These are phyloP conservation scores for Heliconius cydno DNA, from an alignment of 2,888 invertebrate species.

Conservation along the genomic window DNA sequence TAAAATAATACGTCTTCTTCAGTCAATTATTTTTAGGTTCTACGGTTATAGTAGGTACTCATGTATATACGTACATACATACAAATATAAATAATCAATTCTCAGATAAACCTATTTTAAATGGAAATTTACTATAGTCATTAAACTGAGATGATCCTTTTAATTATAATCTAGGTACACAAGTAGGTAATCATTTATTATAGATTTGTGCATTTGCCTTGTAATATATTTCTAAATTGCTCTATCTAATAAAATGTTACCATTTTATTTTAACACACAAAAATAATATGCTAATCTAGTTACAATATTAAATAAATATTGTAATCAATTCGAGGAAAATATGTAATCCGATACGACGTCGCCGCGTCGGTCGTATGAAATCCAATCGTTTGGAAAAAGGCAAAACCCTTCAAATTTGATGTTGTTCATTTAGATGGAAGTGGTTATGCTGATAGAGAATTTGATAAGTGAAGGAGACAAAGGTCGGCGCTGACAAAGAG, in stretches of 20 bases:
- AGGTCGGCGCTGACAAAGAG: slow-evolving; percentile 70
- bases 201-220: no score
- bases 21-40: slow-evolving; percentile 6
- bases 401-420: slow-evolving; percentile 57
- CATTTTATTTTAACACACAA: neutral
- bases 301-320: slow-evolving; percentile 19
- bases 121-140: neutral
- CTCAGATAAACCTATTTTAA: no score
- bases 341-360: slow-evolving; percentile 40
- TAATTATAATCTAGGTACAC: no score
- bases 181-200: no score
- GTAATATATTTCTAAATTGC: no score
- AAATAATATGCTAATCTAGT: neutral
- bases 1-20: slow-evolving; percentile 37
- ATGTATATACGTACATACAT: neutral
- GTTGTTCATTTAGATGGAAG: slow-evolving; percentile 63
- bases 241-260: neutral
- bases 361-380: slow-evolving; percentile 44
- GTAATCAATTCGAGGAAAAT: slow-evolving; percentile 16
- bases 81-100: neutral
- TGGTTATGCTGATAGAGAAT: slow-evolving; percentile 58
- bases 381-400: slow-evolving; percentile 49
- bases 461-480: slow-evolving; percentile 70
- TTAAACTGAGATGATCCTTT: neutral
- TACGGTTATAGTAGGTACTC: neutral